A percentile compares a stretch with the other conserved stretches of the same genome.
Evolutionary conservation across 1,140 invertebrate genomes (phyloP).

Genomic region (Drosophila micromelanica): DNA sequence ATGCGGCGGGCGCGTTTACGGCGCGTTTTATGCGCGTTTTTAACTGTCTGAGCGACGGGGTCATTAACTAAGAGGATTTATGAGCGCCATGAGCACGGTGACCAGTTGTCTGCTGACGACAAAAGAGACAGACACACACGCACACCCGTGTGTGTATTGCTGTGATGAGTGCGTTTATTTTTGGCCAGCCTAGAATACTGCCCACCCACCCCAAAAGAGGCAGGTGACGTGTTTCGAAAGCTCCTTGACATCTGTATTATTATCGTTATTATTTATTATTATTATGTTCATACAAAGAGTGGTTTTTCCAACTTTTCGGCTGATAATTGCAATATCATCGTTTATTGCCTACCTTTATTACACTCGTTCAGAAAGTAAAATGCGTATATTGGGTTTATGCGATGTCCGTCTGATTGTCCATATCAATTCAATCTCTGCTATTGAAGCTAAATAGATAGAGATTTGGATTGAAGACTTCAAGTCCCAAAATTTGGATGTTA

Average conservation of each 20-base stretch:
- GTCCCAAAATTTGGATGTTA: too few species aligned
- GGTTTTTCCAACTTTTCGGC: constrained; percentile 46
- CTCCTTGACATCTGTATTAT: constrained; percentile 13
- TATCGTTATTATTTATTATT: constrained; percentile 10
- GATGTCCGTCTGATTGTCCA: too few species aligned
- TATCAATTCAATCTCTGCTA: neutral
- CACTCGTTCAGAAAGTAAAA: too few species aligned
- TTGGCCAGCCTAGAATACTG: constrained; percentile 45
- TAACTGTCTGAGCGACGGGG: constrained; percentile 78
- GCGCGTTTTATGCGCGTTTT: constrained; percentile 71
- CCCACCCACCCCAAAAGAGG: constrained; percentile 15
- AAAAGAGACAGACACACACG: neutral
- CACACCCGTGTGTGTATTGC: constrained; percentile 3
- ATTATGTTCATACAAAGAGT: constrained; percentile 7
- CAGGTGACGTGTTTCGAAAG: constrained; percentile 28
- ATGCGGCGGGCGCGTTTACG: constrained; percentile 55
- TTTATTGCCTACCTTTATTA: constrained; percentile 9
- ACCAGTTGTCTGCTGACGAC: constrained; percentile 43
- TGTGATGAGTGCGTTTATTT: constrained; percentile 50
- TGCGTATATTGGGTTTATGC: too few species aligned
- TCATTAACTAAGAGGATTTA: constrained; percentile 81
- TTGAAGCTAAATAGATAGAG: neutral
- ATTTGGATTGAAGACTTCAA: too few species aligned
- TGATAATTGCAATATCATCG: constrained; percentile 57
- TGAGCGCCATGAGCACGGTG: constrained; percentile 62